Percentiles rank a stretch among this genome's conserved stretches.
Evolutionary conservation across 2,888 invertebrate species (phyloP).

Genomic region (Eupithecia abbreviata): DNA sequence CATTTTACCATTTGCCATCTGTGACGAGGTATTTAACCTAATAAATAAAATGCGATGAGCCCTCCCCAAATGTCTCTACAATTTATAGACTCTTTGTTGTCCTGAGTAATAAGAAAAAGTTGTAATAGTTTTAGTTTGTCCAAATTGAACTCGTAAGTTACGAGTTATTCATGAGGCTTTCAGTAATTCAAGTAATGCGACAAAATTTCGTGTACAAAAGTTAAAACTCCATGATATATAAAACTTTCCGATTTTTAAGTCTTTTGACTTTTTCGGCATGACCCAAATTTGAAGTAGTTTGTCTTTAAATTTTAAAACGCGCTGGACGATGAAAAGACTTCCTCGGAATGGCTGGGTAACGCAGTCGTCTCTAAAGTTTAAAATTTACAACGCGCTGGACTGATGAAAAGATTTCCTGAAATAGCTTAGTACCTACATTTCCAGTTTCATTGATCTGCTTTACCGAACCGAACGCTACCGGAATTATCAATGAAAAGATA

Average conservation of each 20-base stretch:
- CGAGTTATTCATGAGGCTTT: slow-evolving; percentile 15
- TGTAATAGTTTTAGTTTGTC: slow-evolving; percentile 13
- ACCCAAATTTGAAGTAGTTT: slow-evolving; percentile 19
- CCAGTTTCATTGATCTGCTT: background rate
- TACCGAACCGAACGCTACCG: background rate
- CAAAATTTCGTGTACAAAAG: slow-evolving; percentile 11
- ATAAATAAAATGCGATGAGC: slow-evolving; percentile 19
- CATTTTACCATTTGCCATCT: slow-evolving; percentile 20
- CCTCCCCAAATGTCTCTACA: slow-evolving; percentile 5
- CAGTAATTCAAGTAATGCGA: background rate
- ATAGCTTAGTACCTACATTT: background rate
- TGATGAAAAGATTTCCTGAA: too few species aligned
- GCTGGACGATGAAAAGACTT: slow-evolving; percentile 16
- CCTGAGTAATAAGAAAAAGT: slow-evolving; percentile 15
- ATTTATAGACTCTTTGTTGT: slow-evolving; percentile 15
- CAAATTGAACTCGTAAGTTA: slow-evolving; percentile 10
- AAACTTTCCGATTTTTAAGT: slow-evolving; percentile 18
- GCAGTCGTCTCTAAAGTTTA: too few species aligned
- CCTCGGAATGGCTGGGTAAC: background rate
- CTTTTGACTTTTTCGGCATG: slow-evolving; percentile 13
- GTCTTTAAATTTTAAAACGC: slow-evolving; percentile 18
- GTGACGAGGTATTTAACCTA: slow-evolving; percentile 9
- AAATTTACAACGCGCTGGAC: too few species aligned
- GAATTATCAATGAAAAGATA: background rate
- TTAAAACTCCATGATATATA: slow-evolving; percentile 13